These are phyloP conservation scores for Dolomedes plantarius DNA, from an alignment of 2,888 invertebrate genomes.

Conservation along the genomic window DNA sequence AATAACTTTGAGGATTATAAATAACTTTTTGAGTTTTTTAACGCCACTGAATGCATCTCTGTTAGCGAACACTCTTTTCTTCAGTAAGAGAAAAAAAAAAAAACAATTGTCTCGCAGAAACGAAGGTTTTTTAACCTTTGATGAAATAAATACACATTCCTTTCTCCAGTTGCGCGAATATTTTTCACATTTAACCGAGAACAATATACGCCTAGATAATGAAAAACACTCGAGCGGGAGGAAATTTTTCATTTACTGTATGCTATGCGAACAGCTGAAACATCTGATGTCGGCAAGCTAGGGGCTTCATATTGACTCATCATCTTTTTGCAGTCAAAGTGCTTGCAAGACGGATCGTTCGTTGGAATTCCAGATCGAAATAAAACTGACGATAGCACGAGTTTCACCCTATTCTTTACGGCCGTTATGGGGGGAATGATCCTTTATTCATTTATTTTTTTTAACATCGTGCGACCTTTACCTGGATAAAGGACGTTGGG, in stretches of 20 bases:
- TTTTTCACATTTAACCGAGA: no score
- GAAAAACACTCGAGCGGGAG: no score
- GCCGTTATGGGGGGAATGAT: background rate
- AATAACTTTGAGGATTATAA: no score
- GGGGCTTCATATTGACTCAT: background rate
- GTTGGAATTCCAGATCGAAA: background rate
- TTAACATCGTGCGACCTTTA: background rate
- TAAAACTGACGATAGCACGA: background rate
- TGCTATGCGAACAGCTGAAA: background rate
- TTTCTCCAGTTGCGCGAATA: no score
- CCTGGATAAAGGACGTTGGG: background rate
- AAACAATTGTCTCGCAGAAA: no score
- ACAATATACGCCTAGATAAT: no score
- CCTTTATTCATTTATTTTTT: background rate
- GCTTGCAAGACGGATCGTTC: background rate
- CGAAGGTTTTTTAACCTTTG: no score
- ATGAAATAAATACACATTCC: no score
- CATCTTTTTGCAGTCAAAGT: background rate
- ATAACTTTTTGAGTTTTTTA: no score
- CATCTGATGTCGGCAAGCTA: background rate
- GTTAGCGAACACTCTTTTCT: no score
- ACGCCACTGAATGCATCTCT: no score
- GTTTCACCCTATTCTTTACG: background rate
- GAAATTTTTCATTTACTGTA: background rate
- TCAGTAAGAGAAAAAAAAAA: no score